These are phyloP conservation scores for Lasioglossum albipes DNA, from an alignment of 1,140 invertebrate genomes.

Conservation along the genomic window DNA sequence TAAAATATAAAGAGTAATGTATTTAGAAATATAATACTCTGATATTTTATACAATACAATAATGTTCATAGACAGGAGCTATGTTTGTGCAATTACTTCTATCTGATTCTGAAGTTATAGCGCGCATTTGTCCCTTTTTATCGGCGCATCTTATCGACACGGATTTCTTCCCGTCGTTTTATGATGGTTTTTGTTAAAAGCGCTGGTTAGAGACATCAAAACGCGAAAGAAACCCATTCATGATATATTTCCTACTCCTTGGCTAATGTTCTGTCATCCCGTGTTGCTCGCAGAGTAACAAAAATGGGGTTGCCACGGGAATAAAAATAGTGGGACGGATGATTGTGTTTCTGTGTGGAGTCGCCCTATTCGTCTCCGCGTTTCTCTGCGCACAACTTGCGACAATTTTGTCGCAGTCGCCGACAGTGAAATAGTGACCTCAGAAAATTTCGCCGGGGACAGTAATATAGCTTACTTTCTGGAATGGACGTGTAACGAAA, in stretches of 20 bases:
- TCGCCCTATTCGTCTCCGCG: constrained; percentile 7
- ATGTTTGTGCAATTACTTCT: too few relatives aligned
- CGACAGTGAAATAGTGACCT: constrained; percentile 35
- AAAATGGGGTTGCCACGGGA: constrained; percentile 6
- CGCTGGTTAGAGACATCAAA: neutral
- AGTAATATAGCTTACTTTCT: neutral
- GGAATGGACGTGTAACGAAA: neutral
- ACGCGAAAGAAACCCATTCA: neutral
- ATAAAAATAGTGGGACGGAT: constrained; percentile 36
- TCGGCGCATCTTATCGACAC: neutral
- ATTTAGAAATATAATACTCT: too few relatives aligned
- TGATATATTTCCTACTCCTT: neutral
- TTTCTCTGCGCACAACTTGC: neutral
- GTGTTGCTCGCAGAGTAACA: neutral
- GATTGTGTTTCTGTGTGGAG: constrained; percentile 27
- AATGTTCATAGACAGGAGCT: too few relatives aligned
- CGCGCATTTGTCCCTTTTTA: neutral
- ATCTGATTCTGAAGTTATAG: too few relatives aligned
- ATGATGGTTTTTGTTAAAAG: neutral
- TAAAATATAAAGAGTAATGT: too few relatives aligned
- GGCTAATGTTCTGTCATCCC: neutral
- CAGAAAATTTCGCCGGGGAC: neutral
- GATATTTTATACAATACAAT: too few relatives aligned
- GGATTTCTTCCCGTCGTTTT: neutral
- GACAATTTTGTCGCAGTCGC: constrained; percentile 6